phyloP scores from a whole-genome alignment of 2,797 vertebrate species.

The Molothrus ater region DNA sequence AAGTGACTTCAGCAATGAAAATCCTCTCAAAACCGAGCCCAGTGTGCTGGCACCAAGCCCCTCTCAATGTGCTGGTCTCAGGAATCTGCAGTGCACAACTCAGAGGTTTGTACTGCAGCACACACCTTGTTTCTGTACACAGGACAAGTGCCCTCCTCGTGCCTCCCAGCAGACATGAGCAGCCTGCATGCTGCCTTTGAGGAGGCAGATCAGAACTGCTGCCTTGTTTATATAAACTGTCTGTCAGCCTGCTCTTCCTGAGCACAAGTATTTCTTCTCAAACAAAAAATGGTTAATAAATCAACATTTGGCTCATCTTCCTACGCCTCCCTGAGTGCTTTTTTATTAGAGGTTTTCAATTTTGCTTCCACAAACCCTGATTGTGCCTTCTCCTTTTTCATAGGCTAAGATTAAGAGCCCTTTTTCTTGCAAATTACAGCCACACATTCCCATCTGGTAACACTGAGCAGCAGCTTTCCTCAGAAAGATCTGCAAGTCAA shows the following conservation, averaged over 20 bases:
- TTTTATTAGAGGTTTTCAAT: conserved; percentile 31
- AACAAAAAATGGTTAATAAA: conserved; percentile 27
- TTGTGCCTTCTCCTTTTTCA: conserved; percentile 23
- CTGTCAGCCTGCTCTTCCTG: not conserved
- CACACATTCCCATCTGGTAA: not conserved
- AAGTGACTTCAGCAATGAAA: not conserved
- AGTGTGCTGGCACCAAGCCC: not conserved
- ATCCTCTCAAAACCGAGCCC: not conserved
- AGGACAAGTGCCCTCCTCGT: not conserved
- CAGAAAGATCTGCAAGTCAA: not conserved
- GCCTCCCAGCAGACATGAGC: not conserved
- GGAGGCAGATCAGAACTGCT: not conserved
- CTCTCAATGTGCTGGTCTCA: not conserved
- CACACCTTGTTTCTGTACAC: not conserved
- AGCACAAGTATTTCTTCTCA: not conserved
- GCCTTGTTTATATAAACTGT: not conserved
- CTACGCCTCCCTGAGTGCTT: not conserved
- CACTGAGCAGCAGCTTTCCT: not conserved
- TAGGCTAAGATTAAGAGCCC: conserved; percentile 26
- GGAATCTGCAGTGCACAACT: not conserved
- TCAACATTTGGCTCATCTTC: conserved; percentile 23
- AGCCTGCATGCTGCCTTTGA: not conserved
- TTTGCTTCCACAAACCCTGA: not conserved
- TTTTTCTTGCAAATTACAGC: not conserved
- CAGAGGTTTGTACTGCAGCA: not conserved